Conservation (phyloP, 2,888 invertebrate species). For the Epinotia bilunana region DNA sequence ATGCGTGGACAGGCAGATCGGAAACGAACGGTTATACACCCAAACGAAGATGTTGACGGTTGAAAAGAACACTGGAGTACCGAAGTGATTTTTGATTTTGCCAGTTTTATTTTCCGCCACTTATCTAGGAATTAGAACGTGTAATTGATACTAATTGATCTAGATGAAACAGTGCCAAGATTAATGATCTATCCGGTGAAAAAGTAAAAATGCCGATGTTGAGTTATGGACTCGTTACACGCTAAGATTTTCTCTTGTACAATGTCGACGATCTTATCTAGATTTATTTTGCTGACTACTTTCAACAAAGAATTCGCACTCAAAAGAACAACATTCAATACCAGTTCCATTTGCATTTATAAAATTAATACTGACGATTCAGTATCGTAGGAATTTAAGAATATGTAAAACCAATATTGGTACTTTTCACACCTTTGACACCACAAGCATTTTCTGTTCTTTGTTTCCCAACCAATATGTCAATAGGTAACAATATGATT, state of each 20-base stretch:
- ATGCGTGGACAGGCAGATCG: conserved; percentile 58
- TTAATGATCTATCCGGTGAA: conserved; percentile 33
- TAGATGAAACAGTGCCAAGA: conserved; percentile 42
- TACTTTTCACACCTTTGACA: too few relatives aligned
- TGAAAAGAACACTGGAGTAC: conserved; percentile 3
- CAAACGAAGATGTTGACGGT: conserved; percentile 48
- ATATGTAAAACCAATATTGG: neutral
- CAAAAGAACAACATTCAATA: too few relatives aligned
- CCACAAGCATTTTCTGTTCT: neutral
- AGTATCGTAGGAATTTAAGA: neutral
- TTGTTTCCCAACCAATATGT: neutral
- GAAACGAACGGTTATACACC: conserved; percentile 50
- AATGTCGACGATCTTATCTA: conserved; percentile 17
- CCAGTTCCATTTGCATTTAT: neutral
- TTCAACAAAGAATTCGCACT: neutral
- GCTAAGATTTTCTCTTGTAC: conserved; percentile 36
- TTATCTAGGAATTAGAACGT: conserved; percentile 52
- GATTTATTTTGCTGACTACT: neutral
- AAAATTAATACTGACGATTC: neutral
- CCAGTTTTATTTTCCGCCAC: conserved; percentile 47
- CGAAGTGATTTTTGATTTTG: conserved; percentile 45
- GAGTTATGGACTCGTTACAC: conserved; percentile 35
- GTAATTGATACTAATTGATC: conserved; percentile 51
- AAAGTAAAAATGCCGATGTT: conserved; percentile 37
- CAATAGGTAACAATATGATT: neutral